Percentiles rank a stretch among this genome's conserved stretches.
Conservation (phyloP, 2,888 invertebrate genomes). For the Eugnorisma glareosa region DNA sequence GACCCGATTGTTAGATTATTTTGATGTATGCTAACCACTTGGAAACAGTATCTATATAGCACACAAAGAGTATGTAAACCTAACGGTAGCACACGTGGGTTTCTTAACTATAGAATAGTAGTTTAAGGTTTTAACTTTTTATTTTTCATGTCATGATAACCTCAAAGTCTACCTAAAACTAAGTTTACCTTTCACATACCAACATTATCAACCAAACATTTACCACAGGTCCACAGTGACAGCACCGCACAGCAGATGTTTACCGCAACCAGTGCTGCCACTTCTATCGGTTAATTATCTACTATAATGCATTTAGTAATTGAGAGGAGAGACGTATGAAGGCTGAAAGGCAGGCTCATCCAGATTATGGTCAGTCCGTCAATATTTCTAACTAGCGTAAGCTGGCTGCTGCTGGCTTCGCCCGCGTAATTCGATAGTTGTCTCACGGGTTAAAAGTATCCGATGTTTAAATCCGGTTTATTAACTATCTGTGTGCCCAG, state of each 20-base stretch:
- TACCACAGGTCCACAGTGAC: no score
- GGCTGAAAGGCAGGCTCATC: no score
- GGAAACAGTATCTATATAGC: neutral
- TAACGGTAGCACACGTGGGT: neutral
- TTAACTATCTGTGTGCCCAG: no score
- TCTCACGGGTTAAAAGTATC: no score
- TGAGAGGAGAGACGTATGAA: neutral
- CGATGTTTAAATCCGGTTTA: no score
- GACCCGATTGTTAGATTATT: neutral
- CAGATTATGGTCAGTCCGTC: neutral
- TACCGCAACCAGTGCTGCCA: neutral
- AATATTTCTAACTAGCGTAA: neutral
- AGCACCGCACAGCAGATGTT: no score
- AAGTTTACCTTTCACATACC: no score
- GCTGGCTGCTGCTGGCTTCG: no score
- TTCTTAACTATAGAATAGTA: neutral
- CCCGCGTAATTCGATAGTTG: no score
- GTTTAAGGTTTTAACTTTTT: neutral
- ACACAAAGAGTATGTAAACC: no score
- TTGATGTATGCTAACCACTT: neutral
- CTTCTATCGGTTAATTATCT: neutral
- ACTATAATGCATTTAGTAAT: no score
- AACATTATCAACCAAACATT: no score
- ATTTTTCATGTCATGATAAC: slow-evolving; percentile 3
- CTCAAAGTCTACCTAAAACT: neutral